A percentile compares a stretch with the other conserved stretches of the same genome.
phyloP scores from a whole-genome alignment of 2,113 vertebrate genomes.

The Herpailurus yagouaroundi region DNA sequence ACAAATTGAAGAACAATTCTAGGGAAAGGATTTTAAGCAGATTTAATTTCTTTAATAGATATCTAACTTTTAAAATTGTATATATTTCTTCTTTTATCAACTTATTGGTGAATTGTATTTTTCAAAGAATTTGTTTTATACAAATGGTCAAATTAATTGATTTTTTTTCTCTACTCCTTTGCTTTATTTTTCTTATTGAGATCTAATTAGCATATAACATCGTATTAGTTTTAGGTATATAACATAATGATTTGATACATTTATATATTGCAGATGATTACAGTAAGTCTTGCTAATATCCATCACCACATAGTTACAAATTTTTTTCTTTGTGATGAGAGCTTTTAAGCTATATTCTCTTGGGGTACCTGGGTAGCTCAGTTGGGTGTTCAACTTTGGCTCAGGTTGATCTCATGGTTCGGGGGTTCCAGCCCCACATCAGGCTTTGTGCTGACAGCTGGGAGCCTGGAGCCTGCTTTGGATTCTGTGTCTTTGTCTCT shows the following conservation, averaged over 20 bases:
- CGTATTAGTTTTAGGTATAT: not conserved
- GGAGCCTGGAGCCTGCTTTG: too few species aligned
- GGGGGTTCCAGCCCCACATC: too few species aligned
- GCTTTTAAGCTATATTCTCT: not conserved
- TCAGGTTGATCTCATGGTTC: too few species aligned
- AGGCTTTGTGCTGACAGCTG: too few species aligned
- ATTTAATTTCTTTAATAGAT: not conserved
- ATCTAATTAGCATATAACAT: not conserved
- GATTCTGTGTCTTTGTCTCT: too few species aligned
- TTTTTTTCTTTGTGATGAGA: not conserved
- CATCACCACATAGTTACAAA: not conserved
- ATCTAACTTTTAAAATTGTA: not conserved
- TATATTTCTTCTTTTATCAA: not conserved
- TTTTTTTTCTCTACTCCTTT: not conserved
- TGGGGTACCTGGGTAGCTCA: too few species aligned
- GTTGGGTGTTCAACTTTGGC: too few species aligned
- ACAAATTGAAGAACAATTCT: not conserved
- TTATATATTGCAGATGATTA: not conserved
- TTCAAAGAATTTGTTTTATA: slow-evolving; percentile 10
- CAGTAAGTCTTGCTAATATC: not conserved
- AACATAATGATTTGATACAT: not conserved
- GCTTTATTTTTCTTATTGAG: not conserved
- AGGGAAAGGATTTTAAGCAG: not conserved
- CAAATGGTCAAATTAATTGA: not conserved
- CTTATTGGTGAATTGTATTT: not conserved